Evolutionary conservation across 2,113 vertebrate species (phyloP), one percentile per base, ranked within the genome.

Genomic region (Microtus montanus): DNA sequence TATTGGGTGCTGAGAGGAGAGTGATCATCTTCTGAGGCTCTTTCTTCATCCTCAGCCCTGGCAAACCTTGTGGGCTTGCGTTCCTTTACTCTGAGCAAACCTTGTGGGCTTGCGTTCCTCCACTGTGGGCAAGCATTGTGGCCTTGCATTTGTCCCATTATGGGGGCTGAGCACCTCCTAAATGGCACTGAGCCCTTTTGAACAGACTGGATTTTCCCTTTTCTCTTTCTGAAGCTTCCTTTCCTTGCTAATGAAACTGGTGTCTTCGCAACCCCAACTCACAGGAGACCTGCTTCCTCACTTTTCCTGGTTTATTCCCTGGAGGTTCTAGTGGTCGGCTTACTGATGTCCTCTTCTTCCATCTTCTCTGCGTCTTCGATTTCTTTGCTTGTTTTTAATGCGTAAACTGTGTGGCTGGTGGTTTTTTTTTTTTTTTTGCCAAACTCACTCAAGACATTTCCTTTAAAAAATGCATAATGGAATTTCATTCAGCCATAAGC

Each of bases 371-470:
- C 52, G 41, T n/a, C 35, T 71, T 71, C 3, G 7, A 38, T 71
- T 71, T 87, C 80, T 90, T 83, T 68, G 20, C 20, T 78, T 92
- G 38, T 89, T 92, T 82, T 80, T 14, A 94, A 44, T 33, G 63
- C 79, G 38, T 52, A 84, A 84, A 84, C 78, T 63, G 73, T 20
- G 49, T 84, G 13, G n/a, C 83, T 94, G 87, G 12, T 89, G 30
- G 41, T 10, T 49, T 44, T 5, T 49, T 49, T 11, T 49, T 49
- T 12, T 49, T 52, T 52, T 93, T 93, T 92, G 30, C 58, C 66
- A 35, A 15, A 85, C 33, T 82, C 54, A 61, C 49, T 80, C 28
- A 64, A 61, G 68, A 75, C 20, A 85, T 87, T 96, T 87, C 64
- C 13, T 83, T 33, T 22, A 15, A 82, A 83, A 82, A 87, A 71